These are phyloP conservation scores for Tyrophagus putrescentiae DNA, from an alignment of 1,140 invertebrate genomes.

Conservation along the genomic window DNA sequence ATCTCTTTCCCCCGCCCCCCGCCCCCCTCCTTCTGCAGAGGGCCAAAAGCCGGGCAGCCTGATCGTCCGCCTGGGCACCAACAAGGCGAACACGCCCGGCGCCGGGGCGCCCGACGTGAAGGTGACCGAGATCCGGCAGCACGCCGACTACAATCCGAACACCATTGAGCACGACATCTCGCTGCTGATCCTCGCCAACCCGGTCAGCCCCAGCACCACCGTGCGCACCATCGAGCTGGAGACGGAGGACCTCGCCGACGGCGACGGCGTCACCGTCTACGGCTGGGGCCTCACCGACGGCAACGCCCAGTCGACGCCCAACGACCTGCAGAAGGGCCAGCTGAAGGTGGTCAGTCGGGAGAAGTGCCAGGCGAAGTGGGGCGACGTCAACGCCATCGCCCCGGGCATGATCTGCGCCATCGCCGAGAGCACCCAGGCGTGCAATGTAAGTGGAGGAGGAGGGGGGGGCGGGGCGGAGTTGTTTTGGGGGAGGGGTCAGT, in stretches of 20 bases:
- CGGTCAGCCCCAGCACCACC: not conserved
- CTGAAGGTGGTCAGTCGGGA: not conserved
- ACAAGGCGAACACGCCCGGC: not conserved
- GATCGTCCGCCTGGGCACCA: not conserved
- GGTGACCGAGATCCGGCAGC: not conserved
- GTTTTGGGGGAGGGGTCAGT: no score
- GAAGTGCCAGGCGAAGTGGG: slow-evolving; percentile 1
- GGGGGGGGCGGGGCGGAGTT: no score
- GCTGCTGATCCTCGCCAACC: not conserved
- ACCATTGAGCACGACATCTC: slow-evolving; percentile 10
- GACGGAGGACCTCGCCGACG: not conserved
- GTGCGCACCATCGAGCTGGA: not conserved
- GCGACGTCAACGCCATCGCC: not conserved
- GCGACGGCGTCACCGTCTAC: slow-evolving; percentile 7
- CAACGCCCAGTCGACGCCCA: not conserved
- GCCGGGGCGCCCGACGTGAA: not conserved
- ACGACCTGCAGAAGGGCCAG: not conserved
- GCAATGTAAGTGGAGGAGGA: slow-evolving; percentile 16
- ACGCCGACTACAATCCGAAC: not conserved
- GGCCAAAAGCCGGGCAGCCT: not conserved
- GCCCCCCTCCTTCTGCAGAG: no score
- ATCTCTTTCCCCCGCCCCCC: no score
- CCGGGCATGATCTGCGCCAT: slow-evolving; percentile 12
- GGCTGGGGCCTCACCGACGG: slow-evolving; percentile 10
- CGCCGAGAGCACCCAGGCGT: not conserved